Evolutionary conservation across 2,888 invertebrate genomes (phyloP), one percentile per base, ranked within the genome.

Genomic region (Pomacea canaliculata): DNA sequence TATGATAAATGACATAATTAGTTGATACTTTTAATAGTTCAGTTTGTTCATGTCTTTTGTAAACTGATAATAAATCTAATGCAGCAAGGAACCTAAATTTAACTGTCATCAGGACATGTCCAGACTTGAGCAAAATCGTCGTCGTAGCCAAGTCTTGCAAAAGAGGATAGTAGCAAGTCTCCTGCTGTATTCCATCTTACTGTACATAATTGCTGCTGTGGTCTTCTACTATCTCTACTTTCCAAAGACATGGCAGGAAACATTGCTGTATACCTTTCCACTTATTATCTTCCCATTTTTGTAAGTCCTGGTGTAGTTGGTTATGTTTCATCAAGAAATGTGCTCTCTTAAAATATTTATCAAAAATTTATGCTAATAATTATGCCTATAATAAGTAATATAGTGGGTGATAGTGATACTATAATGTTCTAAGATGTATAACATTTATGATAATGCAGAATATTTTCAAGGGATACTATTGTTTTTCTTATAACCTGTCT

Each of bases 91-190:
- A 56, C 12, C 51, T 56, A 13, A 13, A 56, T 56, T 56, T 56
- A 13, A 56, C 51, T 16, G 16, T 56, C 51, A 56, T 13, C 83
- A 93, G 91, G 94, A 96, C 89, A 96, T 97, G 73, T 94, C 94
- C 85, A 92, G 93, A 60, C 95, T 97, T 76, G 96, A 97, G 89
- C 93, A 94, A 87, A 96, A 95, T 92, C 94, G 95, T 27, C 93
- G 94, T 73, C 94, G 93, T 87, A 96, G 96, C 46, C 95, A 97
- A 89, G 94, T 95, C 87, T 93, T 93, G 67, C 95, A 96, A 90
- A 95, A 95, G 88, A 94, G 94, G 71, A 94, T 96, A 81, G 94
- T 97, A 71, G 95, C 95, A 66, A 94, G 94, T 85, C 93, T 97
- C 73, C 93, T 94, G 59, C 90, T 94, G 60, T 92, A 92, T 84